Evolutionary conservation across 2,797 vertebrate genomes (phyloP).

Genomic region (Galagoides demidoff): DNA sequence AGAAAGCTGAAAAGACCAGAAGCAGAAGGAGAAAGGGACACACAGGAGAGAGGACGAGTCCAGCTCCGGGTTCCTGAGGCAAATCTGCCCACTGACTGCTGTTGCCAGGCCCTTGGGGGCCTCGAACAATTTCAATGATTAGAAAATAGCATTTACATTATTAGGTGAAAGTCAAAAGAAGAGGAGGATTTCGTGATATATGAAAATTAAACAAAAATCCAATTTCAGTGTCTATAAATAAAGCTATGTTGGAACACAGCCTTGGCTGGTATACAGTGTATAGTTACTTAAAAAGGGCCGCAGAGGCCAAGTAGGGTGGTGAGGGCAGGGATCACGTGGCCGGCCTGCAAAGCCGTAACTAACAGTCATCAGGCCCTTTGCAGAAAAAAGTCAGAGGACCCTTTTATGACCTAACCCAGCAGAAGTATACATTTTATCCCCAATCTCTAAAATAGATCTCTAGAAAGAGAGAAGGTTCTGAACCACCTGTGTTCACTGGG

Average conservation of each 20-base stretch:
- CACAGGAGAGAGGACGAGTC: background rate
- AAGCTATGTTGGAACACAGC: background rate
- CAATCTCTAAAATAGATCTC: constrained; percentile 39
- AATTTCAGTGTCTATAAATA: constrained; percentile 6
- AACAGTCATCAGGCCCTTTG: background rate
- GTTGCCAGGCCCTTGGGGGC: background rate
- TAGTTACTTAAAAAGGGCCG: background rate
- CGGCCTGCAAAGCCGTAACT: background rate
- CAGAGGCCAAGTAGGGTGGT: background rate
- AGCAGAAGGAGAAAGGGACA: background rate
- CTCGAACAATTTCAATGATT: background rate
- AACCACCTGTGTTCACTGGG: background rate
- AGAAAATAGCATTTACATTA: background rate
- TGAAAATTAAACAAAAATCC: background rate
- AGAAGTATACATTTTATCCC: background rate
- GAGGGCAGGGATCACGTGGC: no score
- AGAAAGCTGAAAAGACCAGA: background rate
- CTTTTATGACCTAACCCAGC: background rate
- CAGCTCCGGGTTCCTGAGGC: background rate
- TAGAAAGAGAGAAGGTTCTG: background rate
- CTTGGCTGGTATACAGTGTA: background rate
- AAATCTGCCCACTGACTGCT: background rate
- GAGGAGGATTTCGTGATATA: background rate
- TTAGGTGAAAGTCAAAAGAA: constrained; percentile 23
- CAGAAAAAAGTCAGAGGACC: background rate